Base-by-base conservation (phyloP, 2,888 invertebrate genomes). In the Syrphus vitripennis region DNA sequence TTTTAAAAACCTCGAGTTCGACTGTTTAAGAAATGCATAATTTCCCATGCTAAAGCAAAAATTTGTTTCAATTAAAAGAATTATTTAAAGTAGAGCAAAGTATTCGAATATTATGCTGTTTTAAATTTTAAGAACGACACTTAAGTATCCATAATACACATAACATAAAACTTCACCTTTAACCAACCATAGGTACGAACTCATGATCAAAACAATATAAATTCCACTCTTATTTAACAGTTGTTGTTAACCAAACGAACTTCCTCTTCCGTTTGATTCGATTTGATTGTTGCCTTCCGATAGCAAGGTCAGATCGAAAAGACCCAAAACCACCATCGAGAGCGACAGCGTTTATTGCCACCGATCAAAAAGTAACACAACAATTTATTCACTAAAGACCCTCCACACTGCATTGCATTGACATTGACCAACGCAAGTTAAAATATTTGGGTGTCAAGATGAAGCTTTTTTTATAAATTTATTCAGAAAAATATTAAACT, bases 261-360 rank as follows among this genome's bases (percentile, higher is more conserved):
- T 79, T 79, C 79, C 79, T 71, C 79, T 79, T 79, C 79, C 79
- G 79, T 72, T 45, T 19, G 34, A 72, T 57, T 65, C 9, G 6
- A 26, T 29, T 29, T 12, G n/a, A n/a, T 16, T 69, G 65, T 79
- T 42, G 45, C 26, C 55, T 34, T 37, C 26, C 50, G 55, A 72
- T 63, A 57, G 63, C 65, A 72, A 57, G 79, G 79, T n/a, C 48
- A 37, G 2, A 57, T 19, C 10, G 12, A 53, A 53, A 61, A 34
- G n/a, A 50, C 1, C 26, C 6, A 42, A 3, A 55, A 2, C 40
- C 31, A 42, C 37, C 40, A 50, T 50, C 59, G 16, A 1, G n/a
- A n/a, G 3, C 29, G 6, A 9, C 6, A 3, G 3, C 29, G 9
- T 34, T 76, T 57, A 67, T 45, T 55, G 29, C 31, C 55, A 65